Evolutionary conservation across 2,888 invertebrate species (phyloP).

Genomic region (Pollenia griseotomentosa): DNA sequence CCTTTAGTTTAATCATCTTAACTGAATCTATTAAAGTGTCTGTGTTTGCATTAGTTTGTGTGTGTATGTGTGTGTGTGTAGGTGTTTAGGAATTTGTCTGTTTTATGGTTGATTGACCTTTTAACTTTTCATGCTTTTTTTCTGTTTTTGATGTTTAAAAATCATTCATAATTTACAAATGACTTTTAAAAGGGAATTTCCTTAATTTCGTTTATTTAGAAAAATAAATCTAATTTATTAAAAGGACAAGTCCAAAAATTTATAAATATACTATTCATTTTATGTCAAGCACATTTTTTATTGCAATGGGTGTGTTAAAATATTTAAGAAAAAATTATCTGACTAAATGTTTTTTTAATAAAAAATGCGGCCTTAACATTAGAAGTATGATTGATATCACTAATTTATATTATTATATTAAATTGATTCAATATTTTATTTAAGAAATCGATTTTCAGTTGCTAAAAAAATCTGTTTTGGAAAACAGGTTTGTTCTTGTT

Average conservation of each 20-base stretch:
- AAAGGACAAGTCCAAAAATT: neutral
- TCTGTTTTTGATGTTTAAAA: neutral
- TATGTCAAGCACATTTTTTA: too few relatives aligned
- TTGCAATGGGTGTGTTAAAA: too few relatives aligned
- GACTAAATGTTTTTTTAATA: too few relatives aligned
- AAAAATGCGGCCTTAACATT: too few relatives aligned
- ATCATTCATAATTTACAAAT: neutral
- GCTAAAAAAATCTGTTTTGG: too few relatives aligned
- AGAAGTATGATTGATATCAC: too few relatives aligned
- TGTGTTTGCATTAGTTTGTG: neutral
- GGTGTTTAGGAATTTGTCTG: neutral
- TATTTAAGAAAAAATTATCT: too few relatives aligned
- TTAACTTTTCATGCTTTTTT: neutral
- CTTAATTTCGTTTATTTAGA: neutral
- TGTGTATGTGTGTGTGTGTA: neutral
- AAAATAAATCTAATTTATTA: constrained; percentile 21
- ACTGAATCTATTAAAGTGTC: constrained; percentile 3
- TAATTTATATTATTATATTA: too few relatives aligned
- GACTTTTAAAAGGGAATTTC: neutral
- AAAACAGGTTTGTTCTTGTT: too few relatives aligned
- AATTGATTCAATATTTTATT: too few relatives aligned
- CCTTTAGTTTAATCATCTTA: constrained; percentile 56
- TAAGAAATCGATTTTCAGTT: too few relatives aligned
- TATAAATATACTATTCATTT: too few relatives aligned
- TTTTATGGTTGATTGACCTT: constrained; percentile 40